Conservation (phyloP, 2,113 vertebrate species). For the Embiotoca jacksoni region DNA sequence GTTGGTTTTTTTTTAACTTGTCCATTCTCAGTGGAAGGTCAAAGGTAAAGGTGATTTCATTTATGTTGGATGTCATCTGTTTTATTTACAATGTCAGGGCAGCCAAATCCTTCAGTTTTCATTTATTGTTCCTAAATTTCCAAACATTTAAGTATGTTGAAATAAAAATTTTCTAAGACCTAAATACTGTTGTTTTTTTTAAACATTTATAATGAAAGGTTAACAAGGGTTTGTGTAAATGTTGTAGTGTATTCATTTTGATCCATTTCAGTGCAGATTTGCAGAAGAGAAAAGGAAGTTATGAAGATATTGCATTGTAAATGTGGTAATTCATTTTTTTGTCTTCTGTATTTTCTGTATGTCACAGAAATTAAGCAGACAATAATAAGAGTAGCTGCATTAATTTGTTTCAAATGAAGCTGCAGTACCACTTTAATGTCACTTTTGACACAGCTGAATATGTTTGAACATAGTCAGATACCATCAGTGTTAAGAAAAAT, state of each 20-base stretch:
- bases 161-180: conserved; percentile 39
- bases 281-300: too few relatives aligned
- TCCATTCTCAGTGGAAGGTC: neutral
- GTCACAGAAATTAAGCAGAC: too few relatives aligned
- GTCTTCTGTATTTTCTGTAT: too few relatives aligned
- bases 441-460: too few relatives aligned
- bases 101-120: neutral
- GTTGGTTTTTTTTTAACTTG: conserved; percentile 1
- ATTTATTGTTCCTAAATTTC: conserved; percentile 12
- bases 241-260: neutral
- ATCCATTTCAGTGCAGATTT: too few relatives aligned
- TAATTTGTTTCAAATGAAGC: too few relatives aligned
- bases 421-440: too few relatives aligned
- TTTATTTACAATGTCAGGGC: neutral
- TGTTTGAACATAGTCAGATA: too few relatives aligned
- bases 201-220: neutral
- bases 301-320: too few relatives aligned
- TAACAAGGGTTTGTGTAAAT: neutral
- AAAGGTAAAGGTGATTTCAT: neutral
- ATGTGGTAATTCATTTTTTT: too few relatives aligned
- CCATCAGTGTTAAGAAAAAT: too few relatives aligned
- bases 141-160: conserved; percentile 24
- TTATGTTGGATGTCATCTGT: neutral
- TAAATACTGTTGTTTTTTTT: neutral
- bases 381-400: too few relatives aligned